These are phyloP conservation scores for Catalaphyllia jardinei DNA, from an alignment of 64 coral and sea anemone species.

Conservation along the genomic window DNA sequence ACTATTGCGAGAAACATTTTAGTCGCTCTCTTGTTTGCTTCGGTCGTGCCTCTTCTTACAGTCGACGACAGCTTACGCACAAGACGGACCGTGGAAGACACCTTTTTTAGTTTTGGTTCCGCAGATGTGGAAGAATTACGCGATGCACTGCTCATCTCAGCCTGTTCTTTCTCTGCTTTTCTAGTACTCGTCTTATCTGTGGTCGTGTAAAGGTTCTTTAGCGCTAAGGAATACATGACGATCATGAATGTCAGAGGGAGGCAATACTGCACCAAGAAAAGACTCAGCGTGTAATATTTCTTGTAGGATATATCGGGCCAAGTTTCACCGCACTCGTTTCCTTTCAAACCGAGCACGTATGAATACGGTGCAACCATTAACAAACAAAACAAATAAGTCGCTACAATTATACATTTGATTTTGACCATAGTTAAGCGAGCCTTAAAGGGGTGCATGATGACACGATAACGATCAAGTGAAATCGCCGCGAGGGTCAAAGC, in stretches of 20 bases:
- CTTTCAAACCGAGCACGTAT: constrained; percentile 30
- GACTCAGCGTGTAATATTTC: constrained; percentile 25
- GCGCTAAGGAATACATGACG: constrained; percentile 57
- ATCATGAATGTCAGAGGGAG: constrained; percentile 57
- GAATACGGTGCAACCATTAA: constrained; percentile 37
- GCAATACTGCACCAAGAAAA: constrained; percentile 27
- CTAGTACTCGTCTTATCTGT: constrained; percentile 31
- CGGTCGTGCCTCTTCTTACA: constrained; percentile 14
- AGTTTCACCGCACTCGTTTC: not conserved
- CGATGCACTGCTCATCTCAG: not conserved
- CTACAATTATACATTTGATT: constrained; percentile 36
- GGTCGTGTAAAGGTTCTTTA: constrained; percentile 49
- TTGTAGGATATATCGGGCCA: constrained; percentile 17
- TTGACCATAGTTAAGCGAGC: constrained; percentile 28
- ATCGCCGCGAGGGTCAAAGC: constrained; percentile 59
- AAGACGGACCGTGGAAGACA: not conserved
- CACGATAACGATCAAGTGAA: constrained; percentile 56
- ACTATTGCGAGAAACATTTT: constrained; percentile 87
- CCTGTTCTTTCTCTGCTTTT: constrained; percentile 19
- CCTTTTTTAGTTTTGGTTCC: not conserved
- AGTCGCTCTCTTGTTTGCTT: constrained; percentile 69
- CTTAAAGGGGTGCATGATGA: constrained; percentile 51
- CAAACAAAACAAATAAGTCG: constrained; percentile 20
- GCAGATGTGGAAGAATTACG: not conserved
- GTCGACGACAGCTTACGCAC: constrained; percentile 8